Evolutionary conservation across 2,113 vertebrate species (phyloP).

Genomic region (Periophthalmodon schlosseri): DNA sequence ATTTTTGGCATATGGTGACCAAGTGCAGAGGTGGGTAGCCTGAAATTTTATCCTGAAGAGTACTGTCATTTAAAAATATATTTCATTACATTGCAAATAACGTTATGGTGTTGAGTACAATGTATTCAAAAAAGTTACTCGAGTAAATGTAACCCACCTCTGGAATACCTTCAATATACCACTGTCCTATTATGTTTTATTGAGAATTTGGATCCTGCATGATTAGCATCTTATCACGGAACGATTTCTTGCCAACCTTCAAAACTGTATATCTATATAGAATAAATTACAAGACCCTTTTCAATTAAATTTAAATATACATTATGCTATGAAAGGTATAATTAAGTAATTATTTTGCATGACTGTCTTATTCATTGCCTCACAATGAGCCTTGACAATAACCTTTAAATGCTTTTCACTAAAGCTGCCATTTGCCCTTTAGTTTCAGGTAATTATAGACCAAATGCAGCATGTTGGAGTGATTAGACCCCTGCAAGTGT

Average conservation of each 20-base stretch:
- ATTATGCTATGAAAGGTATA: not conserved
- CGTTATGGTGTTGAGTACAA: no score
- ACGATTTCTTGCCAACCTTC: not conserved
- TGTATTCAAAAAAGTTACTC: no score
- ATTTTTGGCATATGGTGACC: no score
- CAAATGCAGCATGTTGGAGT: conserved; percentile 37
- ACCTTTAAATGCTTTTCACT: conserved; percentile 14
- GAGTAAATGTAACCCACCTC: no score
- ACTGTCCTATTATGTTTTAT: no score
- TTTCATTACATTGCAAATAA: no score
- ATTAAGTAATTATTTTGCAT: not conserved
- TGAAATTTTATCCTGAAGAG: no score
- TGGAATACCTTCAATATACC: no score
- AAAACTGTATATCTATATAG: not conserved
- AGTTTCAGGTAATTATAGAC: conserved; percentile 29
- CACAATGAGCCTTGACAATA: not conserved
- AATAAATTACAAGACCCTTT: not conserved
- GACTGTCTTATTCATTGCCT: not conserved
- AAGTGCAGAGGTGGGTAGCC: no score
- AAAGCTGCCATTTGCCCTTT: conserved; percentile 43
- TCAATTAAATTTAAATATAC: not conserved
- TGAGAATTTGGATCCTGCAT: no score
- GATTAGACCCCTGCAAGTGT: conserved; percentile 21
- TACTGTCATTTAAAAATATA: no score
- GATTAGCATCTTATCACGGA: no score